phyloP scores from a whole-genome alignment of 2,888 invertebrate species.

The Andrena trimmerana region DNA sequence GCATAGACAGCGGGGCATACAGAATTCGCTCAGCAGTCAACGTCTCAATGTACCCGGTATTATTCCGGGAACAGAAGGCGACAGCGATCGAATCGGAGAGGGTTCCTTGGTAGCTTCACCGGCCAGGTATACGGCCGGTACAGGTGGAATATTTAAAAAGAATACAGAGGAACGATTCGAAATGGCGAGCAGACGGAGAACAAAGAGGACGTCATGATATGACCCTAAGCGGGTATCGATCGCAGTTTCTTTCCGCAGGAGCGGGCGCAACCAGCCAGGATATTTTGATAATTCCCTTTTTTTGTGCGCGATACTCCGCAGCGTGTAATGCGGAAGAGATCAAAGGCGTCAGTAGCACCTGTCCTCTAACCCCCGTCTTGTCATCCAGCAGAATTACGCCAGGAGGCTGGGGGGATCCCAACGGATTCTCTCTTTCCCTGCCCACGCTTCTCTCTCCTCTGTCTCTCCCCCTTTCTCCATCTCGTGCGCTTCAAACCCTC shows the following conservation, averaged over 20 bases:
- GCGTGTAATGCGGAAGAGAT: conserved; percentile 84
- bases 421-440: conserved; percentile 58
- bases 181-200: conserved; percentile 35
- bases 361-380: conserved; percentile 83
- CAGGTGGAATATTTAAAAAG: conserved; percentile 51
- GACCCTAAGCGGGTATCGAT: conserved; percentile 65
- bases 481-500: conserved; percentile 5
- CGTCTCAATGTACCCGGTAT: not conserved
- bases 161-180: conserved; percentile 36
- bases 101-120: not conserved
- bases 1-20: no score
- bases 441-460: conserved; percentile 19
- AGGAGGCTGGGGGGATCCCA: conserved; percentile 74
- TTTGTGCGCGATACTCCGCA: conserved; percentile 77
- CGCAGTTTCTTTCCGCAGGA: conserved; percentile 47
- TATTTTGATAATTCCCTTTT: conserved; percentile 82
- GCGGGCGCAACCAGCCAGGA: conserved; percentile 69
- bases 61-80: not conserved
- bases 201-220: conserved; percentile 56
- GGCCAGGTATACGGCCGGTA: not conserved
- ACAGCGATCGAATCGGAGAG: not conserved
- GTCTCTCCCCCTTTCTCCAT: conserved; percentile 16
- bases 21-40: no score
- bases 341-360: conserved; percentile 86
- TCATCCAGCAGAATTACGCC: conserved; percentile 83